Conservation (phyloP, 2,797 vertebrate species). For the Schizopygopsis malacanthus region DNA sequence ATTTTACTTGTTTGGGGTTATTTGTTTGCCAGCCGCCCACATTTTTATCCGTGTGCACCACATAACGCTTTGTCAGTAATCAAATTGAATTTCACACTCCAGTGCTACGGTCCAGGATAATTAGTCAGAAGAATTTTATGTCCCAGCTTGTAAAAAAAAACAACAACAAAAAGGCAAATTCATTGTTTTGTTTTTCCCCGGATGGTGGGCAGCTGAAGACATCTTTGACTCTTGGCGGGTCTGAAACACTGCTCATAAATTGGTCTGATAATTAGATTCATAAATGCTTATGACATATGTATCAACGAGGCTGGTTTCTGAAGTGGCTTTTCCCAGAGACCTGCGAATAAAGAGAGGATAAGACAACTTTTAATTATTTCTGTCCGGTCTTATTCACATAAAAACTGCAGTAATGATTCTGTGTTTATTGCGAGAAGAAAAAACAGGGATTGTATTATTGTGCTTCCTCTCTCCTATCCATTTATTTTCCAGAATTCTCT, state of each 20-base stretch:
- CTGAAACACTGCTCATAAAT: constrained; percentile 44
- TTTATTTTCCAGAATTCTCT: constrained; percentile 5
- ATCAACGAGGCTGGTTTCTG: constrained; percentile 63
- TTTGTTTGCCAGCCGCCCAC: constrained; percentile 32
- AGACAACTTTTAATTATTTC: constrained; percentile 74
- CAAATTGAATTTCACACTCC: constrained; percentile 44
- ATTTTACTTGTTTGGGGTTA: constrained; percentile 49
- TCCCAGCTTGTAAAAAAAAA: constrained; percentile 48
- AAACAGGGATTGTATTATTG: constrained; percentile 69
- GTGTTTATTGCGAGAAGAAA: constrained; percentile 63
- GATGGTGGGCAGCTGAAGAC: constrained; percentile 21
- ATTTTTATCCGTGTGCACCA: constrained; percentile 29
- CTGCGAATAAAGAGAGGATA: constrained; percentile 66
- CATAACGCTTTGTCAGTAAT: constrained; percentile 51
- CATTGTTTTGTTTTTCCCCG: neutral
- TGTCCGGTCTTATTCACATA: constrained; percentile 58
- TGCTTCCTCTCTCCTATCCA: constrained; percentile 44
- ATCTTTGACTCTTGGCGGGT: constrained; percentile 14
- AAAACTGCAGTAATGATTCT: constrained; percentile 65
- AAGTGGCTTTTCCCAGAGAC: constrained; percentile 68
- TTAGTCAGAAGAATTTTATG: constrained; percentile 50
- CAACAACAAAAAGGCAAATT: constrained; percentile 12
- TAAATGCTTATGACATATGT: constrained; percentile 44
- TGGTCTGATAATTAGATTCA: constrained; percentile 62
- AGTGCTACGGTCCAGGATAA: constrained; percentile 38